Percentiles rank a stretch among this genome's conserved stretches.
Conservation (phyloP, 2,113 vertebrate genomes). For the Leucoraja erinaceus region DNA sequence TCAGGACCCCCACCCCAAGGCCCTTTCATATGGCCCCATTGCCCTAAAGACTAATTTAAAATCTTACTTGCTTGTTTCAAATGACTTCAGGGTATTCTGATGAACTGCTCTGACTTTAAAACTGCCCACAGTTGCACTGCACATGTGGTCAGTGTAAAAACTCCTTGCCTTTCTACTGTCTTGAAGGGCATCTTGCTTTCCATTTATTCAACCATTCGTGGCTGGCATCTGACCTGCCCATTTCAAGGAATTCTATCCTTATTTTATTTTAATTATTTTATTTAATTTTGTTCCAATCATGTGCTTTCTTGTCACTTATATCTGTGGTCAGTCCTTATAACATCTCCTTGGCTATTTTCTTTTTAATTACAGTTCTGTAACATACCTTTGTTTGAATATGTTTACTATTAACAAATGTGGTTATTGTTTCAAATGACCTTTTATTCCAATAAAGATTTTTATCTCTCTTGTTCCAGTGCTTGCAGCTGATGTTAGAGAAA, state of each 20-base stretch:
- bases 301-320: neutral
- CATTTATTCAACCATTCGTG: neutral
- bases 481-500: conserved; percentile 70
- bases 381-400: neutral
- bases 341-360: neutral
- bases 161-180: neutral
- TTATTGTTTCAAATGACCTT: neutral
- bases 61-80: neutral
- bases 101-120: no score
- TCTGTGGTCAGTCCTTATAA: neutral
- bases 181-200: neutral
- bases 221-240: neutral
- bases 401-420: neutral
- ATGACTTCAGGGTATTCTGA: neutral
- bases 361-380: neutral
- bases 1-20: neutral
- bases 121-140: no score
- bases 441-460: neutral
- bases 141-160: no score
- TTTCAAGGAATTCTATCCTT: neutral
- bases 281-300: neutral
- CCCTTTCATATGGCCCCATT: neutral
- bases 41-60: no score
- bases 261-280: no score
- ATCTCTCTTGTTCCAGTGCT: conserved; percentile 65